Base-by-base conservation (phyloP, 2,888 invertebrate species). In the Molorchus minor region DNA sequence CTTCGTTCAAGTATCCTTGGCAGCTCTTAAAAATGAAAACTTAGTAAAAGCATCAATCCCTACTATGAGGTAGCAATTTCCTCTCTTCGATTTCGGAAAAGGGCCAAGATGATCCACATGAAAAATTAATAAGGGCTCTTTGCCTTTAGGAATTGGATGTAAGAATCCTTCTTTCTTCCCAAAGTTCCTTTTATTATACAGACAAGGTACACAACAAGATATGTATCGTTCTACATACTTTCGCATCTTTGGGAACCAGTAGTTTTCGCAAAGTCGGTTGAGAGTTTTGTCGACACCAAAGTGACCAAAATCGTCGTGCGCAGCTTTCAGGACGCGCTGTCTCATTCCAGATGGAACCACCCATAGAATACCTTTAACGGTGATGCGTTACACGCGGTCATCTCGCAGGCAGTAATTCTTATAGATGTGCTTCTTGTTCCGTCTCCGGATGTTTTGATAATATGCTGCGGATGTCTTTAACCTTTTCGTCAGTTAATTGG, bases 51-150 rank as follows among this genome's bases (percentile, higher is more conserved):
- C 56, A 25, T 54, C 54, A 21, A 53, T 44, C 19, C 36, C 54
- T 25, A 38, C 58, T 3, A 54, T 59, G 10, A 59, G 43, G 15
- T 59, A 54, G 4, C 2, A 7, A 54, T 80, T 79, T n/a, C 71
- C 71, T 1, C 55, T 66, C 8, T 64, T 71, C 33, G 71, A 76
- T n/a, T 65, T 71, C 3, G 73, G 69, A 58, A 81, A 81, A 7
- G 79, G 80, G 2, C 80, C 80, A 3, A 81, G 56, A 61, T 82
- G 81, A 62, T 82, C 81, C 0, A 64, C 51, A 55, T 62, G 65
- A 15, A 62, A 45, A 1, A 45, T 57, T 19, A 45, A 7, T 3
- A 51, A 25, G 25, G 65, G 62, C 38, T 15, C 21, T 5, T 20
- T 10, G 2, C 49, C 44, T 57, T 63, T 63, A 7, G 40, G 41